Percentiles rank a stretch among this genome's conserved stretches.
Conservation (phyloP, 2,113 vertebrate genomes). For the Mormyrus iriodes region DNA sequence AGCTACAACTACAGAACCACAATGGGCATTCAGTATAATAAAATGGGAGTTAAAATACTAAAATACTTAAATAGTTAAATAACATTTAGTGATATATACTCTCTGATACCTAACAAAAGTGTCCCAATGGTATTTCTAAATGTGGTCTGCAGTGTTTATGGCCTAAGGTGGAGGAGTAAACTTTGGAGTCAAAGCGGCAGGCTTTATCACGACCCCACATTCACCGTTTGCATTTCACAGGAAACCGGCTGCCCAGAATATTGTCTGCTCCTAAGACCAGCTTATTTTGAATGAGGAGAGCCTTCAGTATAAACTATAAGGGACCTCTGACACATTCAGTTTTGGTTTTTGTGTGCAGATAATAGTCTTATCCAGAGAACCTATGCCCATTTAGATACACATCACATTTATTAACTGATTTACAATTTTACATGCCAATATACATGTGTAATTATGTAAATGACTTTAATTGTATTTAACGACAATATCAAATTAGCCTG, state of each 20-base stretch:
- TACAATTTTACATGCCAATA: background rate
- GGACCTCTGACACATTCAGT: constrained; percentile 9
- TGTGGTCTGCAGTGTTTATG: background rate
- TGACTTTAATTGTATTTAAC: background rate
- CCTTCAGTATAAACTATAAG: background rate
- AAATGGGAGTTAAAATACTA: background rate
- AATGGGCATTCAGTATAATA: background rate
- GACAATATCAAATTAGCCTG: background rate
- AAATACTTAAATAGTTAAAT: no score
- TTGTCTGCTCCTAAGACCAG: constrained; percentile 15
- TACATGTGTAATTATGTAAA: background rate
- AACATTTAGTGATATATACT: background rate
- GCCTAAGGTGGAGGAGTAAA: background rate
- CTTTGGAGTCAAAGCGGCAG: background rate
- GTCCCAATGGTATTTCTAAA: background rate
- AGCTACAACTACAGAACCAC: background rate
- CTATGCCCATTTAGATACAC: background rate
- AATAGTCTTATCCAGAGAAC: background rate
- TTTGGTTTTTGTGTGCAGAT: background rate
- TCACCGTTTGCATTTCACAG: constrained; percentile 52
- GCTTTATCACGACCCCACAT: constrained; percentile 35
- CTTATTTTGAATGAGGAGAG: background rate
- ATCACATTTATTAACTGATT: background rate
- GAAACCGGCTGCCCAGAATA: constrained; percentile 43
- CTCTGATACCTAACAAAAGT: background rate